Evolutionary conservation across 1,140 invertebrate species (phyloP).

Genomic region (Lordiphosa clarofinis): DNA sequence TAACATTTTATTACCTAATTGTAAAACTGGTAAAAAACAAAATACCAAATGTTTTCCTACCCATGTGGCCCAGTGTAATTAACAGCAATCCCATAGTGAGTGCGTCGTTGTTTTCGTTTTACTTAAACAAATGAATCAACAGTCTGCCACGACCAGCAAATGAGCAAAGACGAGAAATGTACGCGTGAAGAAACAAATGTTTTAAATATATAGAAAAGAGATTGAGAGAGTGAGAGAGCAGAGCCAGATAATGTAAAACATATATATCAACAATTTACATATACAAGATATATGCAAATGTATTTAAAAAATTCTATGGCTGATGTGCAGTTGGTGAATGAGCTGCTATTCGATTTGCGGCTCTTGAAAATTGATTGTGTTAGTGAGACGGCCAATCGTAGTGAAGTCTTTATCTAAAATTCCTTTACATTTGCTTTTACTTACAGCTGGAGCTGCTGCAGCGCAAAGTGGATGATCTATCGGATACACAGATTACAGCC

Average conservation of each 20-base stretch:
- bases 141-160: constrained; percentile 56
- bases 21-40: neutral
- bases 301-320: constrained; percentile 77
- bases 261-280: constrained; percentile 29
- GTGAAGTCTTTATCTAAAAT: constrained; percentile 2
- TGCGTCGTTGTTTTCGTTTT: constrained; percentile 25
- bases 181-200: constrained; percentile 31
- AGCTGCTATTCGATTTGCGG: constrained; percentile 70
- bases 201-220: constrained; percentile 38
- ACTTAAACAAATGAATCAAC: constrained; percentile 42
- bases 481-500: constrained; percentile 89
- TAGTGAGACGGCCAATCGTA: constrained; percentile 53
- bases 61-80: constrained; percentile 59
- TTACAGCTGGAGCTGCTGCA: constrained; percentile 92
- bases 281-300: constrained; percentile 65
- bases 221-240: constrained; percentile 2
- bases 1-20: neutral
- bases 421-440: constrained; percentile 23
- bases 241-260: constrained; percentile 28
- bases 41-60: neutral
- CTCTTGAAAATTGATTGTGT: constrained; percentile 75
- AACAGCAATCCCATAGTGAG: constrained; percentile 32
- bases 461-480: constrained; percentile 92
- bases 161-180: constrained; percentile 48
- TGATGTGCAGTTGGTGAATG: constrained; percentile 71